These are phyloP conservation scores for Crenichthys baileyi DNA, from an alignment of 2,797 vertebrate genomes.

Conservation along the genomic window DNA sequence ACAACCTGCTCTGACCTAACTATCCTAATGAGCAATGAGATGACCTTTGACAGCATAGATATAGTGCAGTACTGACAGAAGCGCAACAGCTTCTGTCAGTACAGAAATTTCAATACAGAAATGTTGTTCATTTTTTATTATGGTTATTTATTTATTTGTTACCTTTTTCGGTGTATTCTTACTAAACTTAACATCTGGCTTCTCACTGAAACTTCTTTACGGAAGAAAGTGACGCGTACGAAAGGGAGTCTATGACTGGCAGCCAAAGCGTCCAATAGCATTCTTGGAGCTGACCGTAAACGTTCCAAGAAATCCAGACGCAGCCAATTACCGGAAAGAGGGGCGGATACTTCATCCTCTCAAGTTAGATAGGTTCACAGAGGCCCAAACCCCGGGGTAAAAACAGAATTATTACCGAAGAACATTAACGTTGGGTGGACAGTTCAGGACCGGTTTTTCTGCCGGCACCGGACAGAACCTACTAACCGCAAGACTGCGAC, in stretches of 20 bases:
- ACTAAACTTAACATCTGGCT: conserved; percentile 70
- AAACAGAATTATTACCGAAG: conserved; percentile 68
- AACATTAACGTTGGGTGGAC: conserved; percentile 51
- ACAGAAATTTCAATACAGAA: background rate
- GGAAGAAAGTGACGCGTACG: conserved; percentile 71
- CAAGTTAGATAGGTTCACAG: conserved; percentile 74
- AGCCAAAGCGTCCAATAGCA: conserved; percentile 68
- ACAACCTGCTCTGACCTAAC: conserved; percentile 51
- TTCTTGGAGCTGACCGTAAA: conserved; percentile 59
- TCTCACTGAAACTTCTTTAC: conserved; percentile 81
- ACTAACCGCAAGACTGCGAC: background rate
- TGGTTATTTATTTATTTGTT: background rate
- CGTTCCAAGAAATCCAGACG: conserved; percentile 55
- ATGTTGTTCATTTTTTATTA: background rate
- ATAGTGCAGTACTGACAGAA: background rate
- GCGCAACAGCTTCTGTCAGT: fast-evolving
- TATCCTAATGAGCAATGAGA: conserved; percentile 39
- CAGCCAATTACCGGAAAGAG: conserved; percentile 67
- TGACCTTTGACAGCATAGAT: conserved; percentile 25
- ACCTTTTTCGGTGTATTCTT: conserved; percentile 21
- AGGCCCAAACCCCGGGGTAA: conserved; percentile 80
- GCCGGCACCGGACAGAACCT: conserved; percentile 8
- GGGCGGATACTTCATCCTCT: conserved; percentile 48
- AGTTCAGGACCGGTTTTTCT: conserved; percentile 19
- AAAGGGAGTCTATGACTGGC: conserved; percentile 59